These are phyloP conservation scores for Kobus ellipsiprymnus DNA, from an alignment of 2,113 vertebrate genomes.

Conservation along the genomic window DNA sequence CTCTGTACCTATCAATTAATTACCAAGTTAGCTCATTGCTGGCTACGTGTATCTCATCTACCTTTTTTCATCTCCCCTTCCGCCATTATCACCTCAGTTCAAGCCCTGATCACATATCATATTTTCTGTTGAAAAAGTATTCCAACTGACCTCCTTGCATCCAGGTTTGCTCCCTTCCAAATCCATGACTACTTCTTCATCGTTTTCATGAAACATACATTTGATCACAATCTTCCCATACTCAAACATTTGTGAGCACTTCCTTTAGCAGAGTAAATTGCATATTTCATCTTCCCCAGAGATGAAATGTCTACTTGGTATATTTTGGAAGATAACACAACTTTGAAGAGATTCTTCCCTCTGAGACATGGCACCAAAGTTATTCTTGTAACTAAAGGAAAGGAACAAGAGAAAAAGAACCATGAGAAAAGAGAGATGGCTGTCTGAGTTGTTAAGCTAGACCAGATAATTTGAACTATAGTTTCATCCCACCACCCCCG, in stretches of 20 bases:
- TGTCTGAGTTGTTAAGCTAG: background rate
- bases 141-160: background rate
- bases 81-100: background rate
- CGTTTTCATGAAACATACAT: background rate
- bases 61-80: background rate
- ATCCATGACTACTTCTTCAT: background rate
- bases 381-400: background rate
- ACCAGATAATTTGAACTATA: background rate
- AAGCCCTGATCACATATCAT: background rate
- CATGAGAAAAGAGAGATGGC: background rate
- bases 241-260: background rate
- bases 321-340: background rate
- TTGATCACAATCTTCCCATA: background rate
- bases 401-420: background rate
- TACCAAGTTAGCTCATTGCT: background rate
- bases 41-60: background rate
- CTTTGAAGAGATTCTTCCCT: background rate
- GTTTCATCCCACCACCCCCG: background rate
- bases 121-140: background rate
- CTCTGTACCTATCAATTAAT: background rate
- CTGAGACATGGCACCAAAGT: background rate
- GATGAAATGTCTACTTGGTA: background rate
- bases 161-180: conserved; percentile 8
- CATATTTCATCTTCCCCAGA: background rate
- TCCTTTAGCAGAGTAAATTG: background rate